Percentiles rank a stretch among this genome's conserved stretches.
phyloP scores from a whole-genome alignment of 2,797 vertebrate genomes.

The Typhlichthys eigenmanni region DNA sequence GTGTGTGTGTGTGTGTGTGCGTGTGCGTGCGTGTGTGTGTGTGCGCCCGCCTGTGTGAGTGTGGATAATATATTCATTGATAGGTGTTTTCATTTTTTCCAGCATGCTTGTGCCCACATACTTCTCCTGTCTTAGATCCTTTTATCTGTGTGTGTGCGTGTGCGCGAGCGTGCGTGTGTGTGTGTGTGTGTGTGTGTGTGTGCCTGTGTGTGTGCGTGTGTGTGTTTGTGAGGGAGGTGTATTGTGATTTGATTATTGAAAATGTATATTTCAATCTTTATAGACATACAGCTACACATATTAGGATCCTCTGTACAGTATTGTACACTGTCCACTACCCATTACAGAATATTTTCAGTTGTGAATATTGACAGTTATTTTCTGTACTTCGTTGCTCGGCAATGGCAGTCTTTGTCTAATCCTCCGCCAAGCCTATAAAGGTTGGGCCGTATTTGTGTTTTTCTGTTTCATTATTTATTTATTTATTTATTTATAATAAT shows the following conservation, averaged over 20 bases:
- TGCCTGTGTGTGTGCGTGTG: too few species aligned
- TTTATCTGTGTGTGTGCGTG: slow-evolving; percentile 18
- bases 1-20: slow-evolving; percentile 18
- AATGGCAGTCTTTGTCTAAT: slow-evolving; percentile 28
- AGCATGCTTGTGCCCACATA: slow-evolving; percentile 40
- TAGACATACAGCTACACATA: neutral
- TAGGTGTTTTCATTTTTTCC: slow-evolving; percentile 48
- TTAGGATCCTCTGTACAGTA: too few species aligned
- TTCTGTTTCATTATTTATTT: slow-evolving; percentile 13
- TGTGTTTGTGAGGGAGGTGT: too few species aligned
- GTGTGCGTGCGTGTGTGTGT: slow-evolving; percentile 11
- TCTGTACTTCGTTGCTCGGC: slow-evolving; percentile 35
- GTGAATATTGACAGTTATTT: slow-evolving; percentile 1
- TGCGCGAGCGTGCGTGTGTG: neutral
- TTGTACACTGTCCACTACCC: too few species aligned
- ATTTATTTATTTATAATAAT: slow-evolving; percentile 14
- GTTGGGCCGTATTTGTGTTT: neutral
- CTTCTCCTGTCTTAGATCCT: slow-evolving; percentile 7
- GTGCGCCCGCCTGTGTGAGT: slow-evolving; percentile 6
- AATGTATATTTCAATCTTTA: too few species aligned
- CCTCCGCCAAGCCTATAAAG: slow-evolving; percentile 10
- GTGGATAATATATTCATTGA: slow-evolving; percentile 55
- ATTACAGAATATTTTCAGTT: slow-evolving; percentile 28
- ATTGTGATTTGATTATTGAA: too few species aligned
- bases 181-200: neutral